A percentile compares a stretch with the other conserved stretches of the same genome.
Evolutionary conservation across 2,797 vertebrate species (phyloP).

Genomic region (Dryobates pubescens): DNA sequence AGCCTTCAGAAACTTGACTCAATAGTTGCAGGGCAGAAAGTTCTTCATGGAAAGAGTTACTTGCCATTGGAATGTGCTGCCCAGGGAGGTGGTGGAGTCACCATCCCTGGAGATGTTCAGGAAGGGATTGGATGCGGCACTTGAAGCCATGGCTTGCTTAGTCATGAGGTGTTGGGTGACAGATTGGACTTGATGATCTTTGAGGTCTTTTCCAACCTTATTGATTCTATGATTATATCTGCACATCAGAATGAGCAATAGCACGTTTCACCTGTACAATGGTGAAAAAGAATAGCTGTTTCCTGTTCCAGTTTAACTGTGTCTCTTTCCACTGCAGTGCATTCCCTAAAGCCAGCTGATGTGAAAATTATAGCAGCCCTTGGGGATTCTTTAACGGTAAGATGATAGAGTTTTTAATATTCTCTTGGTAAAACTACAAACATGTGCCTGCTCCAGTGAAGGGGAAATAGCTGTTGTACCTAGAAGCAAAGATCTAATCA

Average conservation of each 20-base stretch:
- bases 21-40: background rate
- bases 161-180: too few species aligned
- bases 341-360: slow-evolving; percentile 87
- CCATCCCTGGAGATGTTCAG: too few species aligned
- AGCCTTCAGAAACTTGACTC: background rate
- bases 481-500: background rate
- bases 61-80: too few species aligned
- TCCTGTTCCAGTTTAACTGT: background rate
- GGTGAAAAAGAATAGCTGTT: background rate
- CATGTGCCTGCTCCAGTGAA: background rate
- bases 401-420: slow-evolving; percentile 42
- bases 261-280: background rate
- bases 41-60: too few species aligned
- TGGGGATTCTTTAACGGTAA: slow-evolving; percentile 92
- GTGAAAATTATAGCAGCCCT: slow-evolving; percentile 87
- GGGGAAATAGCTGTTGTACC: background rate
- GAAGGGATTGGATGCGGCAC: too few species aligned
- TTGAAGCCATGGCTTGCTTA: too few species aligned
- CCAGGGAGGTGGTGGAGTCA: too few species aligned
- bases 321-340: slow-evolving; percentile 78
- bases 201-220: too few species aligned
- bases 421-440: slow-evolving; percentile 8
- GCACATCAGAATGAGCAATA: background rate
- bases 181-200: too few species aligned
- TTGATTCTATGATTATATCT: background rate